Percentiles rank a stretch among this genome's conserved stretches.
Conservation (phyloP, 2,113 vertebrate genomes). For the Microtus richardsoni region DNA sequence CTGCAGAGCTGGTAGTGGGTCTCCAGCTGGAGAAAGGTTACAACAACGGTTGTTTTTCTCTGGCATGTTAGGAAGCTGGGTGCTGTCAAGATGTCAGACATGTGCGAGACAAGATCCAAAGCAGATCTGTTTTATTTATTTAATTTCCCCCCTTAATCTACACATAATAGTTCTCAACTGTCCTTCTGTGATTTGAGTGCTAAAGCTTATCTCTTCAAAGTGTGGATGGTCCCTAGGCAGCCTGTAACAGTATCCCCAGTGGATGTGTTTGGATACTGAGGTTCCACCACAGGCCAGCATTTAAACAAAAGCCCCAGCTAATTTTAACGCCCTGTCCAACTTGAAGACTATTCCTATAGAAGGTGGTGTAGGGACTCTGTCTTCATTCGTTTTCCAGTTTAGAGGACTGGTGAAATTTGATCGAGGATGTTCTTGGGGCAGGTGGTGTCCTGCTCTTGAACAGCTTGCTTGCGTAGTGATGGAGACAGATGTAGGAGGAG, state of each 20-base stretch:
- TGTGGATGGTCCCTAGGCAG: neutral
- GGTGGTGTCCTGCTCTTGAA: neutral
- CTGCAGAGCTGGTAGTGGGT: neutral
- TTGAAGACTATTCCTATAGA: neutral
- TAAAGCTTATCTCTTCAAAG: neutral
- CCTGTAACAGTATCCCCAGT: neutral
- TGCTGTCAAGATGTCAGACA: conserved; percentile 42
- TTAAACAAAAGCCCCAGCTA: neutral
- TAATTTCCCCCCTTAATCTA: conserved; percentile 20
- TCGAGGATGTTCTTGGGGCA: neutral
- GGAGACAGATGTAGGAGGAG: neutral
- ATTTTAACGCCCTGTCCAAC: neutral
- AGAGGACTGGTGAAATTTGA: neutral
- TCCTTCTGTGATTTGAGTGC: neutral
- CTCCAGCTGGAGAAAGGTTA: neutral
- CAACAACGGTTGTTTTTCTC: neutral
- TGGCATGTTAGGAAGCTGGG: conserved; percentile 57
- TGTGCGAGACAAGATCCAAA: conserved; percentile 54
- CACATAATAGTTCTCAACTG: conserved; percentile 5
- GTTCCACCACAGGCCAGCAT: neutral
- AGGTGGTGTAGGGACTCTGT: neutral
- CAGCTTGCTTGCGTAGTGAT: neutral
- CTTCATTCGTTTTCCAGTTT: conserved; percentile 3
- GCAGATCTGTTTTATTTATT: conserved; percentile 50
- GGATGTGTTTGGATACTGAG: neutral